These are phyloP conservation scores for Porites rus DNA, from an alignment of 92 coral and sea anemone species.

Conservation along the genomic window DNA sequence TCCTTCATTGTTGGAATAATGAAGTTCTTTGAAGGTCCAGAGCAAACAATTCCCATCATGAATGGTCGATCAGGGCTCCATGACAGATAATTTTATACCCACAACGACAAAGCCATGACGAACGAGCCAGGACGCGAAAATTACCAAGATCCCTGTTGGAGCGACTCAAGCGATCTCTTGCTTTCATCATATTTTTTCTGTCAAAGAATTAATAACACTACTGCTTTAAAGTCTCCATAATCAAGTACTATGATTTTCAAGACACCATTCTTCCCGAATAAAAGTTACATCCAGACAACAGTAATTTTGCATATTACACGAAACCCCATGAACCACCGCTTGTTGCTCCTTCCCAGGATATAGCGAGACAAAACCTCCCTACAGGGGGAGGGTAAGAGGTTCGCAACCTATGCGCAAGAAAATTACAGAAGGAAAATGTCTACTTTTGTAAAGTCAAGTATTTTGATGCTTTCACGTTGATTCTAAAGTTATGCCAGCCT, in stretches of 20 bases:
- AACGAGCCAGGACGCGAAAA: neutral
- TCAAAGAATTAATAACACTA: neutral
- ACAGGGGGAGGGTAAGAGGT: conserved; percentile 7
- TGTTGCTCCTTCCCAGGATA: conserved; percentile 26
- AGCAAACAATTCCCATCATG: conserved; percentile 45
- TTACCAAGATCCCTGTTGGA: neutral
- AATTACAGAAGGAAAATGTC: too few species aligned
- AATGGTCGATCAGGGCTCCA: conserved; percentile 10
- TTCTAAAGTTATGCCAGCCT: too few species aligned
- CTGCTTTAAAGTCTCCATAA: neutral
- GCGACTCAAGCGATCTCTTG: neutral
- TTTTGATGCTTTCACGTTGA: too few species aligned
- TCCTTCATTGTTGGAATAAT: conserved; percentile 19
- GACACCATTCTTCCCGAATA: neutral
- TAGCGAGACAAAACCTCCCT: neutral
- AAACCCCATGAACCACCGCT: neutral
- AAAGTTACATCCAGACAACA: neutral
- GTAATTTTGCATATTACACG: neutral
- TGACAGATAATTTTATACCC: conserved; percentile 2
- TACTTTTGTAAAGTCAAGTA: too few species aligned
- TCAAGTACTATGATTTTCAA: neutral
- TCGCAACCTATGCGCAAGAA: neutral
- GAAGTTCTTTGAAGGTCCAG: conserved; percentile 30
- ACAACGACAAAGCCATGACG: conserved; percentile 18
- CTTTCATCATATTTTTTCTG: neutral